These are phyloP conservation scores for Spodoptera exigua DNA, from an alignment of 2,888 invertebrate genomes.

Conservation along the genomic window DNA sequence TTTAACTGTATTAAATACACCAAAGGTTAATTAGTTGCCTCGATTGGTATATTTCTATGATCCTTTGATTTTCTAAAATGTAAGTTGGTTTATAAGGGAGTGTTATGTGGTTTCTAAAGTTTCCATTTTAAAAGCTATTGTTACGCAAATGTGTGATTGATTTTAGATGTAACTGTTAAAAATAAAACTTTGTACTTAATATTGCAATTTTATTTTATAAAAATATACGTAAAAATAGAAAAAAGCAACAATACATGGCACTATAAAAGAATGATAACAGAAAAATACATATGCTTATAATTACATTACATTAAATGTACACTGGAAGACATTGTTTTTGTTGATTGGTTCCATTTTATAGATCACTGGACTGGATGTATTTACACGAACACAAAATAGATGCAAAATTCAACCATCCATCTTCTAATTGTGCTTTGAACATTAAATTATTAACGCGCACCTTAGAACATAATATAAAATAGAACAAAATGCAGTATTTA, in stretches of 20 bases:
- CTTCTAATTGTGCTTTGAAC: no score
- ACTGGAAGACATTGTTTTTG: constrained; percentile 47
- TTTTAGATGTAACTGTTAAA: constrained; percentile 79
- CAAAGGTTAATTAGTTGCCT: constrained; percentile 67
- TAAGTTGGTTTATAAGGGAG: constrained; percentile 66
- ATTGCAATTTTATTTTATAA: constrained; percentile 40
- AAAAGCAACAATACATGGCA: constrained; percentile 31
- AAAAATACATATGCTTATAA: constrained; percentile 18
- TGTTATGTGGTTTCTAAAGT: constrained; percentile 59
- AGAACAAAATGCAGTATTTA: no score
- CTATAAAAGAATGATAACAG: constrained; percentile 14
- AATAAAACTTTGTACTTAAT: constrained; percentile 75
- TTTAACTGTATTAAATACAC: constrained; percentile 63
- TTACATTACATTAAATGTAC: constrained; percentile 6
- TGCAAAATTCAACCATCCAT: no score
- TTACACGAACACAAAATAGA: no score
- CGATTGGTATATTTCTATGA: constrained; percentile 51
- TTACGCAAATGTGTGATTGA: constrained; percentile 71
- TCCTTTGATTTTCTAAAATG: constrained; percentile 61
- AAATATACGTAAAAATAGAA: constrained; percentile 21
- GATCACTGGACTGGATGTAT: no score
- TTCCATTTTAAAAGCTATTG: constrained; percentile 69
- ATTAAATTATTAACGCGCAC: no score
- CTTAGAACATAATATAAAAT: no score
- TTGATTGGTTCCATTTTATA: constrained; percentile 12